Base-by-base conservation (phyloP, 2,113 vertebrate genomes). In the Eurystomus gularis region DNA sequence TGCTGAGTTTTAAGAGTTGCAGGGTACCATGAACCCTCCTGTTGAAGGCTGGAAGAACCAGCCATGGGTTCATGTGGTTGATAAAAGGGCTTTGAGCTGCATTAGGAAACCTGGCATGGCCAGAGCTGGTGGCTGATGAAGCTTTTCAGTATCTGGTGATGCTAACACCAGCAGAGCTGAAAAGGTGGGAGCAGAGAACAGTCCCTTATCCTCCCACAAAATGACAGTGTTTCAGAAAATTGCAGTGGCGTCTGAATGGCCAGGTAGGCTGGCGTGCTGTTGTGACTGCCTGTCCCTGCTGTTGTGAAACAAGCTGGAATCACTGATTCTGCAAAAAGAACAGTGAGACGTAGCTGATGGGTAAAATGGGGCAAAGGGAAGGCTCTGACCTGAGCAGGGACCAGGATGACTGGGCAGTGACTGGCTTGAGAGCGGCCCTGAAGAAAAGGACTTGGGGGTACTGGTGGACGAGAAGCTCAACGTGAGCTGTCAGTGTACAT, bases 281-380 rank as follows among this genome's bases (percentile, higher is more conserved):
- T 55, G 20, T 13, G 21, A 20, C 25, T 24, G 65, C 2, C 24
- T 25, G 39, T 71, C 25, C 14, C 25, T 21, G 42, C 60, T 11
- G 5, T 2, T 35, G 51, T 1, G 13, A 28, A 23, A 8, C n/a
- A 39, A 11, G 28, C 25, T 46, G n/a, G 33, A 29, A 77, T 25
- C 0, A 24, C 46, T 6, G 10, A 23, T 16, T 39, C 20, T 1
- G 28, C 13, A 9, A 9, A 31, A 16, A 35, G 18, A 39, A 33
- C 5, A 2, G 28, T 1, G 11, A 0, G 14, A 21, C 16, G 13
- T 6, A 1, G 15, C 1, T 3, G 10, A 5, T 49, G 71, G 42
- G 33, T 25, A 7, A 31, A 35, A 52, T 0, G 6, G 14, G 49
- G 21, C 3, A 8, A 1, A 7, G 40, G 60, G 60, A 20, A 58